Percentiles rank a stretch among this genome's conserved stretches.
These are phyloP conservation scores for Chrysolina haemoptera DNA, from an alignment of 2,888 invertebrate genomes.

Conservation along the genomic window DNA sequence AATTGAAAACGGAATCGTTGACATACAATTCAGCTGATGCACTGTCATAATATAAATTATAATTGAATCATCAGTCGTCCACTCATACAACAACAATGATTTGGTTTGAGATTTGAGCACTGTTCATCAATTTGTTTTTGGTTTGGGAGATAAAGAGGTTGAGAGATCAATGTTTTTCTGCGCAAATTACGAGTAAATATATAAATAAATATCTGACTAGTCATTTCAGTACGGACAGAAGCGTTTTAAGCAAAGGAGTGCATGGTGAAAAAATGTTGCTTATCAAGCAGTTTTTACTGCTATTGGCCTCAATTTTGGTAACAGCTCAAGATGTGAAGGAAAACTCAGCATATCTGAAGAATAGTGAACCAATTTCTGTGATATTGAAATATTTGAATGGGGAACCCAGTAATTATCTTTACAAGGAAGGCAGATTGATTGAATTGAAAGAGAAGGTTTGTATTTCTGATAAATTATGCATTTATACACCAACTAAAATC, in stretches of 20 bases:
- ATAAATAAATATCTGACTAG: background rate
- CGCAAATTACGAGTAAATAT: constrained; percentile 30
- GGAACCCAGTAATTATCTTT: background rate
- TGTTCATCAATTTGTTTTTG: background rate
- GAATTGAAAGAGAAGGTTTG: background rate
- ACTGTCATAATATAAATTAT: no score
- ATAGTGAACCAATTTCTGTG: background rate
- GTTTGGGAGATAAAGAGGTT: constrained; percentile 26
- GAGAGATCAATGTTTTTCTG: constrained; percentile 10
- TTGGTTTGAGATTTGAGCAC: background rate
- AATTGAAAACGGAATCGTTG: background rate
- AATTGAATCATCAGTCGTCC: background rate
- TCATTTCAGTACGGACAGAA: background rate
- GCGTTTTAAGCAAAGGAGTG: background rate
- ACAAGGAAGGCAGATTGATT: background rate
- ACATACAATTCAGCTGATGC: background rate
- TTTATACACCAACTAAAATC: no score
- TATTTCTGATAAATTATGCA: background rate
- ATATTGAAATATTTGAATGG: background rate
- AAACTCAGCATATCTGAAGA: constrained; percentile 17
- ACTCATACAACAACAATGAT: background rate
- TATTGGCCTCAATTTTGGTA: constrained; percentile 14
- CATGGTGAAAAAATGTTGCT: constrained; percentile 24
- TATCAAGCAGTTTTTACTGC: constrained; percentile 37
- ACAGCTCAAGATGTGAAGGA: constrained; percentile 8